These are phyloP conservation scores for Andricus quercusramuli DNA, from an alignment of 2,888 invertebrate genomes.

Conservation along the genomic window DNA sequence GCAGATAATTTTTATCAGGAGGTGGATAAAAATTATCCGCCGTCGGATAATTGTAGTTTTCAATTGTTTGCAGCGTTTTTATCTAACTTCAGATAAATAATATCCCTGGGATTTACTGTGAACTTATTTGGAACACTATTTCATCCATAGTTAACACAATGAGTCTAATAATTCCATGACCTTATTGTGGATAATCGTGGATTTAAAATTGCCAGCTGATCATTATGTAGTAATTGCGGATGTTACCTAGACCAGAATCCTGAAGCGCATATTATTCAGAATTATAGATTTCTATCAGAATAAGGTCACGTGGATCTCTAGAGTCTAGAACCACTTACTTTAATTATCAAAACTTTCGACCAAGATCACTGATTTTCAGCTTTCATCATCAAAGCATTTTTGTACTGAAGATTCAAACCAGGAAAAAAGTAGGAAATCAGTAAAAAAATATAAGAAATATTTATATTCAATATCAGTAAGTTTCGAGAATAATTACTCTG, in stretches of 20 bases:
- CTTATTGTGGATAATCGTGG: conserved; percentile 19
- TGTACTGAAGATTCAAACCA: neutral
- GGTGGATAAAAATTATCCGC: too few species aligned
- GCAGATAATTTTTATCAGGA: too few species aligned
- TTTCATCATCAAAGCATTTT: neutral
- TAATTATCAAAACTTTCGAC: neutral
- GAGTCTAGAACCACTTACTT: neutral
- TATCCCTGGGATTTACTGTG: too few species aligned
- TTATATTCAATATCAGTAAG: neutral
- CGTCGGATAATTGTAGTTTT: too few species aligned
- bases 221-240: conserved; percentile 22
- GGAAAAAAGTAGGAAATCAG: neutral
- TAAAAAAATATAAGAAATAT: neutral
- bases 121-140: neutral
- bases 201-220: neutral
- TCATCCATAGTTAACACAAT: conserved; percentile 3
- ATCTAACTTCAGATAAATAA: too few species aligned
- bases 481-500: neutral
- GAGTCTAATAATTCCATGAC: conserved; percentile 15
- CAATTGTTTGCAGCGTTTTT: too few species aligned
- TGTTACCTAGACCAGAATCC: neutral
- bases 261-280: neutral
- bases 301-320: conserved; percentile 15
- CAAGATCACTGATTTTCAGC: neutral
- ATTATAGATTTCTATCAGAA: conserved; percentile 18